These are phyloP conservation scores for Phyllostomus discolor DNA, from an alignment of 2,113 vertebrate genomes.

Conservation along the genomic window DNA sequence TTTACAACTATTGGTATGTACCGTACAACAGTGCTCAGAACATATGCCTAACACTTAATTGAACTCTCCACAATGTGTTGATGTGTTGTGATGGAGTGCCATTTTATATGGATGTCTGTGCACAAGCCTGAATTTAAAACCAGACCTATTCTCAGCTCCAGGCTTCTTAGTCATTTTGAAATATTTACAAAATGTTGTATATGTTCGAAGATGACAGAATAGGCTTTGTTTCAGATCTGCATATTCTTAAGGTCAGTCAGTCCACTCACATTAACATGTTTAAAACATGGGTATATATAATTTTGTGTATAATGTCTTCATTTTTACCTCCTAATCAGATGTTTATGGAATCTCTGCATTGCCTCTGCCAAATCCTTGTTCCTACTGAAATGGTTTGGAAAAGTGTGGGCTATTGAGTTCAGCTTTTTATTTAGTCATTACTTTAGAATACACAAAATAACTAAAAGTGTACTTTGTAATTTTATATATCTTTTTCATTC, in stretches of 20 bases:
- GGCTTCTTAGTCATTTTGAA: background rate
- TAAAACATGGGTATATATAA: background rate
- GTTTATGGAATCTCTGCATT: background rate
- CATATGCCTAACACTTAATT: background rate
- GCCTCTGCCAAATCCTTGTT: background rate
- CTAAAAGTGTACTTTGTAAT: background rate
- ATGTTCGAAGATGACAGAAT: slow-evolving; percentile 8
- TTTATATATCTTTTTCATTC: slow-evolving; percentile 14
- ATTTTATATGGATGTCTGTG: background rate
- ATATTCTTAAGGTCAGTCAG: background rate
- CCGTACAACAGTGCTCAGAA: background rate
- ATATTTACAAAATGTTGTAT: background rate
- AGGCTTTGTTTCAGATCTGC: background rate
- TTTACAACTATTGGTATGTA: background rate
- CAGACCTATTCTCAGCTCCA: background rate
- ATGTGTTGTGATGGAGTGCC: background rate
- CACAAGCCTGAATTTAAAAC: background rate
- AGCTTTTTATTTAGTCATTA: slow-evolving; percentile 5
- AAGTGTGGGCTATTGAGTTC: background rate
- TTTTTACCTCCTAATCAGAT: slow-evolving; percentile 6
- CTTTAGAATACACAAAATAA: slow-evolving; percentile 10
- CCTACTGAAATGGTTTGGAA: background rate
- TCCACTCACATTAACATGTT: background rate
- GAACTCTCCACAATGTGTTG: background rate
- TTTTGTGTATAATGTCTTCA: background rate